Evolutionary conservation across 2,113 vertebrate species (phyloP).

Genomic region (Sinocyclocheilus rhinocerous): DNA sequence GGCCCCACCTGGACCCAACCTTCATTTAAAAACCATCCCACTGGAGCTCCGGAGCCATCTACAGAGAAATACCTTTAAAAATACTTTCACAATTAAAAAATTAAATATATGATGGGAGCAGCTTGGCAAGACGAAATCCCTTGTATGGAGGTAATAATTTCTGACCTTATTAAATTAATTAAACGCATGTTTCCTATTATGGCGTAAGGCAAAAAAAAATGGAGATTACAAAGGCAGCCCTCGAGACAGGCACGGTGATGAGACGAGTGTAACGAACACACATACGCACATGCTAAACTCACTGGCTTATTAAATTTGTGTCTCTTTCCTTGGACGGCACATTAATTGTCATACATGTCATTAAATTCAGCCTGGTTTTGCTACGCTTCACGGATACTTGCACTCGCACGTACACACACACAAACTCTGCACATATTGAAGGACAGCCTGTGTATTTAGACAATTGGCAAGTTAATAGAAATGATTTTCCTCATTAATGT

Average conservation of each 20-base stretch:
- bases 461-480: slow-evolving; percentile 18
- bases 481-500: background rate
- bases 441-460: slow-evolving; percentile 22
- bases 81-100: slow-evolving; percentile 58
- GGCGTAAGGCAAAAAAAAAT: slow-evolving; percentile 43
- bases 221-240: slow-evolving; percentile 62
- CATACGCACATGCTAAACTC: slow-evolving; percentile 61
- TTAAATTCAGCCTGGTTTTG: slow-evolving; percentile 69
- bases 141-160: slow-evolving; percentile 70
- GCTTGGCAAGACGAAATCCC: slow-evolving; percentile 64
- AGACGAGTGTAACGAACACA: slow-evolving; percentile 63
- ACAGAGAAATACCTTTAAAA: slow-evolving; percentile 57
- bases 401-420: slow-evolving; percentile 29
- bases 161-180: slow-evolving; percentile 81
- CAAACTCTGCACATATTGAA: slow-evolving; percentile 19
- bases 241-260: slow-evolving; percentile 63
- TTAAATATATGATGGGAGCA: slow-evolving; percentile 59
- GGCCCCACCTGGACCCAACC: slow-evolving; percentile 48
- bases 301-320: slow-evolving; percentile 77
- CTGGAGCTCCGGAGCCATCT: slow-evolving; percentile 35
- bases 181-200: slow-evolving; percentile 72
- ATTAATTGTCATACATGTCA: slow-evolving; percentile 74
- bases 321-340: slow-evolving; percentile 67
- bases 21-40: slow-evolving; percentile 56
- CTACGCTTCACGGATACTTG: slow-evolving; percentile 57